Evolutionary conservation across 1,140 invertebrate species (phyloP).

Genomic region (Drosophila quadrilineata): DNA sequence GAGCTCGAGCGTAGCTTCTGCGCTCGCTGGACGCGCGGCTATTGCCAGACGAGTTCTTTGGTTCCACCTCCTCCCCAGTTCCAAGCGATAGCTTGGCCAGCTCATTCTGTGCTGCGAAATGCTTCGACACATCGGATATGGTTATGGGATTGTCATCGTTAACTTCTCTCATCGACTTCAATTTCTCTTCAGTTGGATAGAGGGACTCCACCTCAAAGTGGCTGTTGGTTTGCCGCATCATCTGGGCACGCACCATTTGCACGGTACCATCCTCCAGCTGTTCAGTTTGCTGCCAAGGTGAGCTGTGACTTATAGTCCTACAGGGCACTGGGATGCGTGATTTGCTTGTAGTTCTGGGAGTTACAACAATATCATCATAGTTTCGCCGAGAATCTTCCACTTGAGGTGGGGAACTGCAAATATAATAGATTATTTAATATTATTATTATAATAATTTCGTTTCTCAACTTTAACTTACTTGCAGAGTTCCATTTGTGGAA

Average conservation of each 20-base stretch:
- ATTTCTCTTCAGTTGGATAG: background rate
- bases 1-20: conserved; percentile 27
- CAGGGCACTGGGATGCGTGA: conserved; percentile 17
- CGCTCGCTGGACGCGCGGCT: conserved; percentile 36
- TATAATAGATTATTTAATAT: background rate
- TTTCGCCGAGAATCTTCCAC: background rate
- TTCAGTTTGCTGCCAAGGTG: background rate
- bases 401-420: background rate
- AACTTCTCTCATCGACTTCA: background rate
- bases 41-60: background rate
- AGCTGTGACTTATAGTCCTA: background rate
- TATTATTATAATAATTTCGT: background rate
- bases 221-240: conserved; percentile 10
- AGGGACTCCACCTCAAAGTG: background rate
- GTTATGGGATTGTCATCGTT: conserved; percentile 49
- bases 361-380: background rate
- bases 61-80: background rate
- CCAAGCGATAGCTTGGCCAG: background rate
- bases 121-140: conserved; percentile 54
- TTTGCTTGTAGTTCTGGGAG: background rate
- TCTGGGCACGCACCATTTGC: conserved; percentile 24
- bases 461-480: background rate
- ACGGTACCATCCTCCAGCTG: conserved; percentile 30
- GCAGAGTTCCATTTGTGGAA: background rate
- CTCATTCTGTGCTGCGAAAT: conserved; percentile 32